phyloP scores from a whole-genome alignment of 2,113 vertebrate species.

The Oreochromis aureus region DNA sequence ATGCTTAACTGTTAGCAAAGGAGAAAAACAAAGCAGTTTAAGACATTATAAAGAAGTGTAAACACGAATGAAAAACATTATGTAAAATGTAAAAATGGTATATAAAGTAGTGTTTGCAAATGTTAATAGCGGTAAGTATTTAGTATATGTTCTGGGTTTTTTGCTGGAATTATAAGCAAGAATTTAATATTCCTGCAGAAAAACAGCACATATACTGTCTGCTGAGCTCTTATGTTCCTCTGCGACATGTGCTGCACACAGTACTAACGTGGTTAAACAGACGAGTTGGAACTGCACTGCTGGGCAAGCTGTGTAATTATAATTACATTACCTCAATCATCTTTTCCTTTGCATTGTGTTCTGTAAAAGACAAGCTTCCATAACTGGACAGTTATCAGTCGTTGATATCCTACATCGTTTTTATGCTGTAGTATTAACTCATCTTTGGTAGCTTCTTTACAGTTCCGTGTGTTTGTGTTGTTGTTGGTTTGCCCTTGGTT shows the following conservation, averaged over 20 bases:
- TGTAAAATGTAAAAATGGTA: not conserved
- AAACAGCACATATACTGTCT: not conserved
- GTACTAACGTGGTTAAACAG: not conserved
- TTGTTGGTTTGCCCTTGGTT: not conserved
- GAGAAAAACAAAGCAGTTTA: not conserved
- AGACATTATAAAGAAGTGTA: not conserved
- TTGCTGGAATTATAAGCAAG: not conserved
- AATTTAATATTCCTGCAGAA: not conserved
- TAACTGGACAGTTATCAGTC: not conserved
- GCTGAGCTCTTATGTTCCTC: not conserved
- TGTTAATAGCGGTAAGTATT: not conserved
- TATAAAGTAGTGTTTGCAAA: not conserved
- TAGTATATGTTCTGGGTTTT: not conserved
- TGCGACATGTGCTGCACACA: not conserved
- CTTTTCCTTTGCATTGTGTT: not conserved
- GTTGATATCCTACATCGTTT: not conserved
- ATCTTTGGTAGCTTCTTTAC: not conserved
- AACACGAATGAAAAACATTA: not conserved
- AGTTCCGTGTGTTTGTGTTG: not conserved
- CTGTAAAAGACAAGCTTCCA: not conserved
- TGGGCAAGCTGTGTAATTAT: not conserved
- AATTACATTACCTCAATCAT: not conserved
- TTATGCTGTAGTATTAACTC: not conserved
- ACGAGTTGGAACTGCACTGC: not conserved
- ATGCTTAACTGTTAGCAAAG: not conserved